These are phyloP conservation scores for Merodon equestris DNA, from an alignment of 2,888 invertebrate species.

Conservation along the genomic window DNA sequence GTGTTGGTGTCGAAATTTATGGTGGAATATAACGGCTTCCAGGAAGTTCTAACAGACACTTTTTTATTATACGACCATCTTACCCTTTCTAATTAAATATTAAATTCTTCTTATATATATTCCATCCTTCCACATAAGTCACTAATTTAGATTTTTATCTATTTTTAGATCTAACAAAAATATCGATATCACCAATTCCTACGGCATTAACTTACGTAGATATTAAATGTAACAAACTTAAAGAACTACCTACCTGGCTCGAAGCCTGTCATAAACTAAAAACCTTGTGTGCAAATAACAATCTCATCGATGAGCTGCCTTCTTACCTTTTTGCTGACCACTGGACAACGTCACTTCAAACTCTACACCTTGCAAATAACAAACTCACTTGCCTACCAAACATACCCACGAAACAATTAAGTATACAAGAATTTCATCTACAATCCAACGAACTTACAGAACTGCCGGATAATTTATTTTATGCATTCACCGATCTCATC, in stretches of 20 bases:
- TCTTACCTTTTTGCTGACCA: conserved; percentile 88
- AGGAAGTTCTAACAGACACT: too few relatives aligned
- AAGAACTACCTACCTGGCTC: conserved; percentile 87
- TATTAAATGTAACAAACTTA: conserved; percentile 88
- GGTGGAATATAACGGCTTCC: too few relatives aligned
- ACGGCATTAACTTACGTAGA: conserved; percentile 87
- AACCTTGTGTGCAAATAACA: conserved; percentile 87
- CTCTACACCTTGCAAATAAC: conserved; percentile 88
- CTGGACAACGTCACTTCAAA: conserved; percentile 84
- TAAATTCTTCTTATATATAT: background rate
- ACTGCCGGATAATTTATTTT: conserved; percentile 88
- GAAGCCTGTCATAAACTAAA: conserved; percentile 86
- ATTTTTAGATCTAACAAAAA: conserved; percentile 85
- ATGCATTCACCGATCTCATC: conserved; percentile 82
- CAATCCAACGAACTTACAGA: conserved; percentile 89
- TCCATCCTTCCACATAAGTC: background rate
- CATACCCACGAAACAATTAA: conserved; percentile 83
- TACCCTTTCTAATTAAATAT: background rate
- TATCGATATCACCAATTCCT: conserved; percentile 86
- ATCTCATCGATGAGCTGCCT: conserved; percentile 84
- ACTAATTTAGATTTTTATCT: conserved; percentile 27
- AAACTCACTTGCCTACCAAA: conserved; percentile 86
- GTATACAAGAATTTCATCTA: conserved; percentile 85
- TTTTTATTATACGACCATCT: too few relatives aligned
- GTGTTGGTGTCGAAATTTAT: too few relatives aligned